Evolutionary conservation across 2,888 invertebrate genomes (phyloP).

Genomic region (Oligia latruncula): DNA sequence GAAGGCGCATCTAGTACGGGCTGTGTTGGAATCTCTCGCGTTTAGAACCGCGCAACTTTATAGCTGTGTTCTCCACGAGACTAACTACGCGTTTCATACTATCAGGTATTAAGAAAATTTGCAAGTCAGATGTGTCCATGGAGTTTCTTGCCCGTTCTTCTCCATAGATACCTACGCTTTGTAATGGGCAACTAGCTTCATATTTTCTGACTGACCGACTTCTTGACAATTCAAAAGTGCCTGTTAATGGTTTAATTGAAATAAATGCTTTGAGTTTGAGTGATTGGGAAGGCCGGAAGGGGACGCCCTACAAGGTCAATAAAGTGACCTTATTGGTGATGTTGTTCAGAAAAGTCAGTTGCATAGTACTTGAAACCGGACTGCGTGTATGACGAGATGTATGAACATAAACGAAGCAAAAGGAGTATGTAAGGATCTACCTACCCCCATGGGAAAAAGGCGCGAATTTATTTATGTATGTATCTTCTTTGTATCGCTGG

Average conservation of each 20-base stretch:
- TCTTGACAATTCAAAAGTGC: too few relatives aligned
- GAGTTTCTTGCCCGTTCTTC: too few relatives aligned
- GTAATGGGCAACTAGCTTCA: too few relatives aligned
- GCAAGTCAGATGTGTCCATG: not conserved
- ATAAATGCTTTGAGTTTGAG: too few relatives aligned
- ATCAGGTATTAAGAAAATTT: constrained; percentile 90
- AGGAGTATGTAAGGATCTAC: too few relatives aligned
- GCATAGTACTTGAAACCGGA: not conserved
- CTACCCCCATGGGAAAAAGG: too few relatives aligned
- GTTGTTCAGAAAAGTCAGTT: not conserved
- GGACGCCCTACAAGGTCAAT: not conserved
- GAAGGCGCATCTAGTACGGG: constrained; percentile 94
- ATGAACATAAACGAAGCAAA: not conserved
- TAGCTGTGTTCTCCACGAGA: constrained; percentile 93
- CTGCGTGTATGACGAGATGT: not conserved
- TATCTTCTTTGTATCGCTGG: not conserved
- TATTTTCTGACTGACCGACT: too few relatives aligned
- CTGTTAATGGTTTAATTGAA: too few relatives aligned
- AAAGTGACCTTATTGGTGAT: not conserved
- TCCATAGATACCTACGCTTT: too few relatives aligned
- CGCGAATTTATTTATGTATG: not conserved
- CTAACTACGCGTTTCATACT: constrained; percentile 88
- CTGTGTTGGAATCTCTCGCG: constrained; percentile 96
- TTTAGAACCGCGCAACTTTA: constrained; percentile 95
- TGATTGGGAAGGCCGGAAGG: not conserved